phyloP scores from a whole-genome alignment of 1,140 invertebrate genomes.

The Sitobion miscanthi region DNA sequence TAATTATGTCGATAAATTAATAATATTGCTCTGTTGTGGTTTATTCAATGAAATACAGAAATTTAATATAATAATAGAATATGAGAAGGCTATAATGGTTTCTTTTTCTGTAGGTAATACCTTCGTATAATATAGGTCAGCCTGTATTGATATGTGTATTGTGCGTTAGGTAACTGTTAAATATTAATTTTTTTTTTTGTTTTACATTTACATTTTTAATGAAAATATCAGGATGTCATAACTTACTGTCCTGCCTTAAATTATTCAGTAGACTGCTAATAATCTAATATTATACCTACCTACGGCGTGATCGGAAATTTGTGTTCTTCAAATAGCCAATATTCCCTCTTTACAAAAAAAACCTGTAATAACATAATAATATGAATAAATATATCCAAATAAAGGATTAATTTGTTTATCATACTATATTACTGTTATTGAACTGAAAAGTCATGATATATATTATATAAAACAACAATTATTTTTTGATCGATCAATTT shows the following conservation, averaged over 20 bases:
- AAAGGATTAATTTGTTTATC: neutral
- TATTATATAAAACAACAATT: neutral
- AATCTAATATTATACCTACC: neutral
- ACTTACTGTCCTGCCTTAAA: neutral
- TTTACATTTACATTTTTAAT: constrained; percentile 15
- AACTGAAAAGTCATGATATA: neutral
- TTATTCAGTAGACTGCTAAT: neutral
- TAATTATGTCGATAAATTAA: neutral
- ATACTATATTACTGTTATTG: neutral
- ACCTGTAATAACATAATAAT: neutral
- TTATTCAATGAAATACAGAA: neutral
- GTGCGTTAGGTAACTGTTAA: neutral
- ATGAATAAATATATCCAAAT: neutral
- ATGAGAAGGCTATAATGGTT: neutral
- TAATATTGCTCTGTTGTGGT: neutral
- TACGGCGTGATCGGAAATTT: neutral
- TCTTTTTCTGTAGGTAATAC: neutral
- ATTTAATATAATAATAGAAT: neutral
- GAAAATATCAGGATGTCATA: constrained; percentile 15
- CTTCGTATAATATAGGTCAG: neutral
- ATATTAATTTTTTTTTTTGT: neutral
- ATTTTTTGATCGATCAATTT: neutral
- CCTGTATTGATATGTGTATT: neutral
- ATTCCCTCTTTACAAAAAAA: neutral
- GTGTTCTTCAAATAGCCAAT: neutral